Evolutionary conservation across 2,797 vertebrate genomes (phyloP), one percentile per base, ranked within the genome.

Genomic region (Crotalus adamanteus): DNA sequence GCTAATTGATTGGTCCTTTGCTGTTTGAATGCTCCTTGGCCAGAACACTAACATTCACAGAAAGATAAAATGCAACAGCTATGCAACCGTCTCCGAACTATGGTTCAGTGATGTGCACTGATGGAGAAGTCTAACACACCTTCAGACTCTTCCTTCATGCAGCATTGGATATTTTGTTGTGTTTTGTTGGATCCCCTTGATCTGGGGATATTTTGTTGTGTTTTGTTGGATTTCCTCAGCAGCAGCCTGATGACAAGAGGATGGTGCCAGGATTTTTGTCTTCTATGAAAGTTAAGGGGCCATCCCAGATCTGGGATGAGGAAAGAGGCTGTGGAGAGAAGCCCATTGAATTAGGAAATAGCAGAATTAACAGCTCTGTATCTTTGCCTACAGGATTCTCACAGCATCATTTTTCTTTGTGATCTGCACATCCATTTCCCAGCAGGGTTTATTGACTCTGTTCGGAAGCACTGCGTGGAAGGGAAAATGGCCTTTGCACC

Each of bases 361-460:
- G 6, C 13, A 2, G 1, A 11, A 83, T 73, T 93, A 56, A 91
- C 28, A 60, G 13, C 0, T 31, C 0, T 86, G 3, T 20, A 4
- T 20, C 69, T 0, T 63, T 87, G 22, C 26, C 94, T 94, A 42
- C 96, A 99, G 99, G 98, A 99, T 95, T 94, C 98, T 0, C 98
- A 99, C 97, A 99, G 99, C 97, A 99, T 99, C 88, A 73, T 99
- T 93, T 99, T 99, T 97, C 98, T 99, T 20, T 99, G 99, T 55
- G 99, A 99, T 96, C 98, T 99, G 42, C 99, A 99, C 97, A 98
- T 99, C 96, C 97, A 98, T 94, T 99, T 99, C 94, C 99, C 99
- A 0, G 92, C 97, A 4, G 97, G 97, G n/a, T 96, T 99, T 93
- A 97, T 99, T 0, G 98, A 99, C 59, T 97, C 97, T 0, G 97